phyloP scores from a whole-genome alignment of 2,888 invertebrate genomes.

The Drosophila setosimentum region DNA sequence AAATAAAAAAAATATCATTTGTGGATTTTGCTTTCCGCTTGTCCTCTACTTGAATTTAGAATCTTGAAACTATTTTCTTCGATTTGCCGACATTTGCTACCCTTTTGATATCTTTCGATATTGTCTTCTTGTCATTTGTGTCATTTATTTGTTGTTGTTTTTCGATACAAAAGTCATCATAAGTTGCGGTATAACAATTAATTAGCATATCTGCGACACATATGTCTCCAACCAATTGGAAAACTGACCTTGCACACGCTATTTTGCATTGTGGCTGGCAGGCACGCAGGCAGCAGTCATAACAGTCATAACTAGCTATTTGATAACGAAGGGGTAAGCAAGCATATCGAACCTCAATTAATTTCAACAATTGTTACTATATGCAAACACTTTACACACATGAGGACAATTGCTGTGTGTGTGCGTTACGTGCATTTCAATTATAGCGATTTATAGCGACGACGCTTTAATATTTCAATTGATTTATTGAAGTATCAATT shows the following conservation, averaged over 20 bases:
- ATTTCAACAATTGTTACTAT: conserved; percentile 6
- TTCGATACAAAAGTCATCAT: conserved; percentile 3
- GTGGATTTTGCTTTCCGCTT: not conserved
- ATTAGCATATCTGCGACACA: conserved; percentile 20
- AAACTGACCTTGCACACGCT: conserved; percentile 70
- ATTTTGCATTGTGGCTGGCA: conserved; percentile 56
- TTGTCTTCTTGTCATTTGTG: not conserved
- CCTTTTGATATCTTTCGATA: not conserved
- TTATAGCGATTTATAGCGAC: conserved; percentile 25
- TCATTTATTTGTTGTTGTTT: not conserved
- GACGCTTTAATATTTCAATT: conserved; percentile 65
- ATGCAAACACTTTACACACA: conserved; percentile 50
- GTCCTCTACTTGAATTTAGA: not conserved
- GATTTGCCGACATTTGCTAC: not conserved
- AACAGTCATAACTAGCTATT: conserved; percentile 49
- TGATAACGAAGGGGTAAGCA: conserved; percentile 30
- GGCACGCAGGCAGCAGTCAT: not conserved
- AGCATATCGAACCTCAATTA: conserved; percentile 27
- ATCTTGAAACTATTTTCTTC: not conserved
- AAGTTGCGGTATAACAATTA: conserved; percentile 15
- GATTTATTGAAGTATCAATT: conserved; percentile 74
- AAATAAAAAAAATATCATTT: not conserved
- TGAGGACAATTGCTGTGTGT: conserved; percentile 53
- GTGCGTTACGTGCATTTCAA: conserved; percentile 46
- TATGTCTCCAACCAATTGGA: conserved; percentile 45